Evolutionary conservation across 2,888 invertebrate genomes (phyloP).

Genomic region (Rhyacophila evoluta): DNA sequence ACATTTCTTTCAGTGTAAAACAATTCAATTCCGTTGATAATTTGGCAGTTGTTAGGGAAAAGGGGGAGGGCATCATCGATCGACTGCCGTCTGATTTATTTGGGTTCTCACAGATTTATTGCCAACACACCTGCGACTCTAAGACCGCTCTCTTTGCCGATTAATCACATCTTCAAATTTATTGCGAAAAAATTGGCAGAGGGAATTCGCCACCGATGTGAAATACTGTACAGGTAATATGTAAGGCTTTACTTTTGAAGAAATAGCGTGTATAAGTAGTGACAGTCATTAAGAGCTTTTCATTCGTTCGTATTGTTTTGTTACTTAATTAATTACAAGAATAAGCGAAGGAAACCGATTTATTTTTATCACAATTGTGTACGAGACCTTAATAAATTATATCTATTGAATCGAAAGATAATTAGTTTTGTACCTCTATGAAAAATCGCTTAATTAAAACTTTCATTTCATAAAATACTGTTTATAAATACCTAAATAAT

Average conservation of each 20-base stretch:
- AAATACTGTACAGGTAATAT: not conserved
- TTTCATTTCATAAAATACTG: too few species aligned
- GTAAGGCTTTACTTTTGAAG: not conserved
- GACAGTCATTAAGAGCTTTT: not conserved
- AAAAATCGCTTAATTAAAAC: too few species aligned
- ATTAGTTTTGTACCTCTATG: too few species aligned
- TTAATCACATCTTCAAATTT: slow-evolving; percentile 14
- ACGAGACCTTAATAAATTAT: too few species aligned
- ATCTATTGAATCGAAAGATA: too few species aligned
- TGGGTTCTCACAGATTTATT: not conserved
- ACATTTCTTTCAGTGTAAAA: not conserved
- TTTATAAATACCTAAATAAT: too few species aligned
- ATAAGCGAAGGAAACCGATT: too few species aligned
- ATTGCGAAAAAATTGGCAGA: not conserved
- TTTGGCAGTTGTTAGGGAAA: not conserved
- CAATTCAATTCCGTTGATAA: not conserved
- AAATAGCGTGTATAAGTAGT: not conserved
- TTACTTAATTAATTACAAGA: too few species aligned
- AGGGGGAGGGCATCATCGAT: not conserved
- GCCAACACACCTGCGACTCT: not conserved
- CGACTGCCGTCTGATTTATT: not conserved
- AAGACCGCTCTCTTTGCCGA: slow-evolving; percentile 3
- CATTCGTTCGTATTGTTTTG: too few species aligned
- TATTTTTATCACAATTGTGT: too few species aligned
- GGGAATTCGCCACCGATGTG: not conserved